Conservation (phyloP, 2,888 invertebrate species). For the Nomada hirtipes region DNA sequence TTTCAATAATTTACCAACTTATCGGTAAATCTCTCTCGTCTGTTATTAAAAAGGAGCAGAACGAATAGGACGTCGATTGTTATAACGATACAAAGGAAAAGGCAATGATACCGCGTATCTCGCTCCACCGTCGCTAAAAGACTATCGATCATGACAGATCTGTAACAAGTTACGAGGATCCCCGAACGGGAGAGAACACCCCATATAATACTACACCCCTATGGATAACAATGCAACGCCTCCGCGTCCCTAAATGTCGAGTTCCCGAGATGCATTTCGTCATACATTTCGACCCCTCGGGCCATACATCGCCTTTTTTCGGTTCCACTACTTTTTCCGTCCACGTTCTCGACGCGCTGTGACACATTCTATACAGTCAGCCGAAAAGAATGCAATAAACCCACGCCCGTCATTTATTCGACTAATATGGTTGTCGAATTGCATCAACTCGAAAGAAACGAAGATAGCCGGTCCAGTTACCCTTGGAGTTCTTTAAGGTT, state of each 20-base stretch:
- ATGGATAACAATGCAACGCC: conserved; percentile 78
- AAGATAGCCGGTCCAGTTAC: too few relatives aligned
- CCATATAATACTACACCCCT: conserved; percentile 78
- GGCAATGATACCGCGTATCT: conserved; percentile 60
- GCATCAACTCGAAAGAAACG: background rate
- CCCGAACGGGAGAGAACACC: conserved; percentile 68
- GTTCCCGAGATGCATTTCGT: conserved; percentile 75
- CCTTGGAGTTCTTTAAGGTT: too few relatives aligned
- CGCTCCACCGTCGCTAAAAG: conserved; percentile 70
- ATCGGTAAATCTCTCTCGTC: too few relatives aligned
- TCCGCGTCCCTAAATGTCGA: conserved; percentile 71
- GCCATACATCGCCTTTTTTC: conserved; percentile 44
- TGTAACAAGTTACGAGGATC: conserved; percentile 73
- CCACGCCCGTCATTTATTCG: conserved; percentile 13
- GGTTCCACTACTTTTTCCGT: conserved; percentile 3
- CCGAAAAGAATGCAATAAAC: conserved; percentile 12
- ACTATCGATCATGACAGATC: conserved; percentile 81
- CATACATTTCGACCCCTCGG: conserved; percentile 69
- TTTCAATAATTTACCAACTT: too few relatives aligned
- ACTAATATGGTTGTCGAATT: background rate
- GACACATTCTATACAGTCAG: background rate
- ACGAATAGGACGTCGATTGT: too few relatives aligned
- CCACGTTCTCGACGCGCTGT: conserved; percentile 23
- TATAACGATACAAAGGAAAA: background rate
- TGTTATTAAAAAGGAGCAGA: too few relatives aligned